Evolutionary conservation across 2,797 vertebrate genomes (phyloP).

Genomic region (Hemibagrus guttatus): DNA sequence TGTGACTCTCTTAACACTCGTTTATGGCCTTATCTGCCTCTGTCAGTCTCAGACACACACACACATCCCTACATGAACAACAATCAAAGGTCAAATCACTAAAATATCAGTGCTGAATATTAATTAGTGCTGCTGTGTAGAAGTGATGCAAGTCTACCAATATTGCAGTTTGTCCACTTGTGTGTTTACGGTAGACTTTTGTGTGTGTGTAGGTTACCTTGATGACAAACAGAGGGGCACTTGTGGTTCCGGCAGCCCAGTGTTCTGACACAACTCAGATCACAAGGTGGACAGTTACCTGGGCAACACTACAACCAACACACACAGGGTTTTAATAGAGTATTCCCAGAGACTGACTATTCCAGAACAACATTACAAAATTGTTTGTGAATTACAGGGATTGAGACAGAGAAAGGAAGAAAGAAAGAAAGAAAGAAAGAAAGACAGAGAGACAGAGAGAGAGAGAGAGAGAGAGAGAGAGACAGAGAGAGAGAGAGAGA

Average conservation of each 20-base stretch:
- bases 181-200: neutral
- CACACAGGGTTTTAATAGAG: neutral
- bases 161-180: neutral
- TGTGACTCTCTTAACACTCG: constrained; percentile 11
- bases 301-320: constrained; percentile 84
- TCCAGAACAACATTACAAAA: neutral
- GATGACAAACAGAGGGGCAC: constrained; percentile 93
- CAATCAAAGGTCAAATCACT: constrained; percentile 39
- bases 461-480: constrained; percentile 10
- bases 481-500: neutral
- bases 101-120: constrained; percentile 15
- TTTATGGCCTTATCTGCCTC: constrained; percentile 18
- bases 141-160: neutral
- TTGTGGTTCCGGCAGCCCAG: constrained; percentile 95
- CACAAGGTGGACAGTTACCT: constrained; percentile 92
- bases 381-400: neutral
- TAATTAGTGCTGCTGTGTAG: neutral
- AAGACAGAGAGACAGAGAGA: constrained; percentile 16
- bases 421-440: too few species aligned
- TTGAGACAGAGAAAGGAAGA: neutral
- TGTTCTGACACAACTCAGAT: constrained; percentile 86
- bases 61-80: neutral
- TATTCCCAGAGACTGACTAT: neutral
- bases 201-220: constrained; percentile 73
- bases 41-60: constrained; percentile 12